Percentiles rank a stretch among this genome's conserved stretches.
Conservation (phyloP, 2,797 vertebrate species). For the Sebastes kiyomatsui region DNA sequence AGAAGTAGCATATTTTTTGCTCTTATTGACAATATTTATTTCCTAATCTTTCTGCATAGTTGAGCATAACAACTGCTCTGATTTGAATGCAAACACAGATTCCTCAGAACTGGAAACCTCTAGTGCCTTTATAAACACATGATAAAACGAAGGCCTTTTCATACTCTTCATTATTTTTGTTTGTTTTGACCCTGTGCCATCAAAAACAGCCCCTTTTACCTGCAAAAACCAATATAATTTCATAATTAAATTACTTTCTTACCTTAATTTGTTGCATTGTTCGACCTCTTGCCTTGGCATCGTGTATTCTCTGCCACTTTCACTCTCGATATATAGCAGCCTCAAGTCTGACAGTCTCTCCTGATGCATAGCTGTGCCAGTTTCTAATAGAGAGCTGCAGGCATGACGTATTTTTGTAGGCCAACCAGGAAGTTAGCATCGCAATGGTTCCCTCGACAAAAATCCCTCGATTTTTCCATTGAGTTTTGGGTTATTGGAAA, state of each 20-base stretch:
- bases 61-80: neutral
- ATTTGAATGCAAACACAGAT: slow-evolving; percentile 12
- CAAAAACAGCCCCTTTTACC: neutral
- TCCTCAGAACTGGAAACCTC: neutral
- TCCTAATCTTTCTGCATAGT: slow-evolving; percentile 30
- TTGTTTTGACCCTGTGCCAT: neutral
- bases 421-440: too few relatives aligned
- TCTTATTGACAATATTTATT: neutral
- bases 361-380: neutral
- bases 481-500: too few relatives aligned
- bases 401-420: too few relatives aligned
- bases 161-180: neutral
- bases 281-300: neutral
- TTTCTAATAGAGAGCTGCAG: neutral
- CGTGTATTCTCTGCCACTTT: neutral
- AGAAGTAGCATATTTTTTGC: slow-evolving; percentile 8
- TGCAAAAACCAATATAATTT: neutral
- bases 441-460: too few relatives aligned
- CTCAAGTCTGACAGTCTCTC: neutral
- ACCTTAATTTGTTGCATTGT: neutral
- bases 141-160: neutral
- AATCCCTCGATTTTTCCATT: too few relatives aligned
- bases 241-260: neutral
- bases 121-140: neutral
- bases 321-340: neutral